These are phyloP conservation scores for Hydrozoanthus tunicans DNA, from an alignment of 64 coral and sea anemone species.

Conservation along the genomic window DNA sequence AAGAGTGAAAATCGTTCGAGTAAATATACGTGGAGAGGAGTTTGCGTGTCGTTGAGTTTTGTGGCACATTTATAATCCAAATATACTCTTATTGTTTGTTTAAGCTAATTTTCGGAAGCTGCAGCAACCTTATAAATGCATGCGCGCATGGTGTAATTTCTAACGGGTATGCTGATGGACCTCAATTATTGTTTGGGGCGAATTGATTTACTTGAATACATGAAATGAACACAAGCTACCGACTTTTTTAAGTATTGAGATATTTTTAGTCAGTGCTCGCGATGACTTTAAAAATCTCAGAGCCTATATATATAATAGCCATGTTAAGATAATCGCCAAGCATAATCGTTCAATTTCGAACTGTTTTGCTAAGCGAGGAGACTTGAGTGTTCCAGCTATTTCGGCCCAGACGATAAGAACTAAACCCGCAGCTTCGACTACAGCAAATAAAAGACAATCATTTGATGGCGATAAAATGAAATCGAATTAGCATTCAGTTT, in stretches of 20 bases:
- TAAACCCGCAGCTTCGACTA: background rate
- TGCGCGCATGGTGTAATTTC: background rate
- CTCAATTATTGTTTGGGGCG: background rate
- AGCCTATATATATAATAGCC: no score
- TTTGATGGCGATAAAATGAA: conserved; percentile 4
- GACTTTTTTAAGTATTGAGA: background rate
- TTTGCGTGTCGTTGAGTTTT: conserved; percentile 16
- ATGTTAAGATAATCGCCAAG: background rate
- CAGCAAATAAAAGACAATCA: background rate
- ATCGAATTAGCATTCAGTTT: conserved; percentile 25
- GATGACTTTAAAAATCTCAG: background rate
- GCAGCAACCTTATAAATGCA: background rate
- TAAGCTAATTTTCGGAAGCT: background rate
- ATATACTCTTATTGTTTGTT: conserved; percentile 17
- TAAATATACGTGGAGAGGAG: conserved; percentile 10
- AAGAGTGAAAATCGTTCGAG: conserved; percentile 1
- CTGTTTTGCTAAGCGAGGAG: conserved; percentile 21
- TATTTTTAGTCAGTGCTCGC: background rate
- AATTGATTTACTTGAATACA: conserved; percentile 6
- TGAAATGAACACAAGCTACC: conserved; percentile 9
- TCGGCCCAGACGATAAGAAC: background rate
- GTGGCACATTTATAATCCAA: conserved; percentile 33
- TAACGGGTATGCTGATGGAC: conserved; percentile 8
- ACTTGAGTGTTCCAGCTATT: background rate
- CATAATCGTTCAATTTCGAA: background rate